Percentiles rank a stretch among this genome's conserved stretches.
phyloP scores from a whole-genome alignment of 2,113 vertebrate species.

The Ochotona curzoniae region DNA sequence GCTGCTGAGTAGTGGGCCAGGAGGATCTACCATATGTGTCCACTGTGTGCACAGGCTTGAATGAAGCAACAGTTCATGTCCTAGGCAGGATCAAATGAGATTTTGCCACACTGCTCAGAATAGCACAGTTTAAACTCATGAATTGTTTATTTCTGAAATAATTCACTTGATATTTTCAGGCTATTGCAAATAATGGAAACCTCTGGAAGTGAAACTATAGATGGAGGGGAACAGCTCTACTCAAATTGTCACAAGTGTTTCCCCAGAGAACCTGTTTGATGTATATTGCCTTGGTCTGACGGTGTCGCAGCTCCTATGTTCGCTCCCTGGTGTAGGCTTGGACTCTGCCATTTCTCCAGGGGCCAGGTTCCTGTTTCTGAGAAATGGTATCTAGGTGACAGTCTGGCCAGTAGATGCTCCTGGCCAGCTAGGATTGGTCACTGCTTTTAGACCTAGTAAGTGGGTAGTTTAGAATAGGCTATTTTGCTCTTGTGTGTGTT shows the following conservation, averaged over 20 bases:
- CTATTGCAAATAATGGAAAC: not conserved
- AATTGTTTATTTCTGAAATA: not conserved
- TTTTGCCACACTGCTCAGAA: not conserved
- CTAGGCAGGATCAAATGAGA: not conserved
- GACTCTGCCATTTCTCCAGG: not conserved
- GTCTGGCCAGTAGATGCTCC: not conserved
- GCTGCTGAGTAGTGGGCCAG: not conserved
- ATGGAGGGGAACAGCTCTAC: not conserved
- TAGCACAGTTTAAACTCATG: not conserved
- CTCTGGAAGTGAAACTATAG: not conserved
- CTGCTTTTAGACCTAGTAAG: not conserved
- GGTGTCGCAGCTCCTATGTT: not conserved
- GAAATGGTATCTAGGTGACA: not conserved
- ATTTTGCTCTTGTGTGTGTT: constrained; percentile 13
- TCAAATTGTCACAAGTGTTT: not conserved
- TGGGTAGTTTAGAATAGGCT: constrained; percentile 21
- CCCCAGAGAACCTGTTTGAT: not conserved
- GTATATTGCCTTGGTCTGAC: not conserved
- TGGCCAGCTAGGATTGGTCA: not conserved
- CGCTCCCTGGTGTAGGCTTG: not conserved
- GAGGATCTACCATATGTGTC: not conserved
- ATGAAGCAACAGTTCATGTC: not conserved
- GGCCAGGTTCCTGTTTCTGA: not conserved
- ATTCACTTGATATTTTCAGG: not conserved
- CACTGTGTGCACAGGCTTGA: not conserved